Conservation (phyloP, 1,140 invertebrate species). For the Colletes gigas region DNA sequence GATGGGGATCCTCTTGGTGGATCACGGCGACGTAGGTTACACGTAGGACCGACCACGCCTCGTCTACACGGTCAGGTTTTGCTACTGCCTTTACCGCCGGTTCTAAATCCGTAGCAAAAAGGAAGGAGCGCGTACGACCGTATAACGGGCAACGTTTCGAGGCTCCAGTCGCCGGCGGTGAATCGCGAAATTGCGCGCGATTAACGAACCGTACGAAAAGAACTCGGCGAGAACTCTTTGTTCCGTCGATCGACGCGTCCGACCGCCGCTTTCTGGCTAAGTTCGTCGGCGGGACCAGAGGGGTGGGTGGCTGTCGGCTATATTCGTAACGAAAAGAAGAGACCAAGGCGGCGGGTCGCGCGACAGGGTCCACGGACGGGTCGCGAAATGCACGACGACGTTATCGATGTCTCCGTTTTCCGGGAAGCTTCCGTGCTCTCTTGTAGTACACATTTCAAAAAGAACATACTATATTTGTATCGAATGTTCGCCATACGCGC, state of each 20-base stretch:
- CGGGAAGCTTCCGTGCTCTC: background rate
- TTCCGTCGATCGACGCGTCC: background rate
- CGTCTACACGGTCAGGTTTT: slow-evolving; percentile 21
- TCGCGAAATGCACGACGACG: slow-evolving; percentile 16
- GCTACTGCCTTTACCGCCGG: slow-evolving; percentile 31
- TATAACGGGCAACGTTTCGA: slow-evolving; percentile 16
- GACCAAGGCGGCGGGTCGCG: background rate
- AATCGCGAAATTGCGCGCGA: slow-evolving; percentile 7
- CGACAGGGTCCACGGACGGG: background rate
- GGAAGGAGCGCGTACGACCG: slow-evolving; percentile 19
- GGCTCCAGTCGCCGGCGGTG: background rate
- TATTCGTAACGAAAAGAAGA: slow-evolving; percentile 10
- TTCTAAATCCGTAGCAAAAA: slow-evolving; percentile 66
- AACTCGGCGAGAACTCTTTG: slow-evolving; percentile 2
- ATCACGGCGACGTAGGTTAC: slow-evolving; percentile 14
- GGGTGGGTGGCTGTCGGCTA: slow-evolving; percentile 1
- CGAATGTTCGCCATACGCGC: too few relatives aligned
- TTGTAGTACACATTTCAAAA: too few relatives aligned
- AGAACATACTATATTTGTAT: too few relatives aligned
- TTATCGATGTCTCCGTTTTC: background rate
- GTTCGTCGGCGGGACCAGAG: background rate
- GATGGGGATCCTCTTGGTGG: too few relatives aligned
- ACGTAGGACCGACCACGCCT: slow-evolving; percentile 22
- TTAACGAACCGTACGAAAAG: slow-evolving; percentile 15
- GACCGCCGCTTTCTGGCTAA: background rate